Conservation (phyloP, 2,888 invertebrate genomes). For the Ptilodon capucinus region DNA sequence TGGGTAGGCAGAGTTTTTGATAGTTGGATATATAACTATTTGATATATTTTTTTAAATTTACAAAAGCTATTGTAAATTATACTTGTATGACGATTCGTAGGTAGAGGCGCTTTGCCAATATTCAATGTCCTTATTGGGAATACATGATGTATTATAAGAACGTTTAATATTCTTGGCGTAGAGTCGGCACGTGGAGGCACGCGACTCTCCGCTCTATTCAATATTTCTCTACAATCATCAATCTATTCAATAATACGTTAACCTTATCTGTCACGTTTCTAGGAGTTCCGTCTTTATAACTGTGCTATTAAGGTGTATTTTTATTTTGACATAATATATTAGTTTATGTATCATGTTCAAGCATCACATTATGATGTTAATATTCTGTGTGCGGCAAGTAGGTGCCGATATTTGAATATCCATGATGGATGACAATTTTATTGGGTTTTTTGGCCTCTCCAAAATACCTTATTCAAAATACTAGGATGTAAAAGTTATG, state of each 20-base stretch:
- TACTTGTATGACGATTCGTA: neutral
- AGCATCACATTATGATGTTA: neutral
- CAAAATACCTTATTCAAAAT: neutral
- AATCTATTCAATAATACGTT: neutral
- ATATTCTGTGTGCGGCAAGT: neutral
- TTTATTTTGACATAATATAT: neutral
- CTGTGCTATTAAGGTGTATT: neutral
- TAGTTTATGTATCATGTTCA: neutral
- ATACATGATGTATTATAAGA: neutral
- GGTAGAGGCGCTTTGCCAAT: neutral
- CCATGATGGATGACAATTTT: neutral
- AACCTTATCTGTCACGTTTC: neutral
- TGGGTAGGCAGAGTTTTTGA: too few species aligned
- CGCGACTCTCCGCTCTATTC: constrained; percentile 1
- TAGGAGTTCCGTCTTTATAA: neutral
- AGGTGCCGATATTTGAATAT: neutral
- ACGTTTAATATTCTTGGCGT: neutral
- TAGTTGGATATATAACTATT: too few species aligned
- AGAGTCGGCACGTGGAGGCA: constrained; percentile 5
- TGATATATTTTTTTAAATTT: too few species aligned
- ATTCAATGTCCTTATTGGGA: neutral
- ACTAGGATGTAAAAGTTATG: too few species aligned
- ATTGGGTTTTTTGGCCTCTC: neutral
- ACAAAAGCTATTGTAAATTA: neutral
- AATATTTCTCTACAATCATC: neutral